Evolutionary conservation across 2,888 invertebrate genomes (phyloP).

Genomic region (Liodrosophila aerea): DNA sequence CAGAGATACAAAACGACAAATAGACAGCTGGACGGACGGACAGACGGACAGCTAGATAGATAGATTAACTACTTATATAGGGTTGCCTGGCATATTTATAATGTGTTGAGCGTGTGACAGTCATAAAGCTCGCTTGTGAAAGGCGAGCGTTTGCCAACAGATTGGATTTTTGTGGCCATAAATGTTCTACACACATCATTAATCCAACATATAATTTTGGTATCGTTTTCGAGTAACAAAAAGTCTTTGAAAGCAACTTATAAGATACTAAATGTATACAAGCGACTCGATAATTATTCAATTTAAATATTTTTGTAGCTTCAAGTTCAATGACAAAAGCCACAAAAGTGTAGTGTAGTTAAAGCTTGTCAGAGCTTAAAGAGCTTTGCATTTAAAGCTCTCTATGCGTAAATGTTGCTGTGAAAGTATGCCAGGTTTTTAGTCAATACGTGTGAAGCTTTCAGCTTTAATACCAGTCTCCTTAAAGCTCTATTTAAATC

Average conservation of each 20-base stretch:
- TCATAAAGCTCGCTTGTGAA: slow-evolving; percentile 49
- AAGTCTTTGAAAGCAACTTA: slow-evolving; percentile 12
- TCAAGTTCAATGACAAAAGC: background rate
- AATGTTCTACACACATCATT: slow-evolving; percentile 51
- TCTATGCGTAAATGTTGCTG: too few species aligned
- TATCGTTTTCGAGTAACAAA: slow-evolving; percentile 6
- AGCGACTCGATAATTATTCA: slow-evolving; percentile 11
- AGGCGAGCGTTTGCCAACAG: slow-evolving; percentile 29
- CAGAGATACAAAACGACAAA: background rate
- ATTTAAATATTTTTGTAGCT: background rate
- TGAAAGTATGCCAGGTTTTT: too few species aligned
- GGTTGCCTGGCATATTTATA: slow-evolving; percentile 27
- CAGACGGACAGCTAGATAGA: slow-evolving; percentile 21
- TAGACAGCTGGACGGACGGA: background rate
- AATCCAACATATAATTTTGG: slow-evolving; percentile 33
- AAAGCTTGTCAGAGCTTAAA: too few species aligned
- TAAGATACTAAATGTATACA: slow-evolving; percentile 19
- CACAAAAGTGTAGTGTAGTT: too few species aligned
- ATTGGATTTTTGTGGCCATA: slow-evolving; percentile 29
- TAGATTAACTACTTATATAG: slow-evolving; percentile 35
- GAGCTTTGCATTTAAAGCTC: too few species aligned
- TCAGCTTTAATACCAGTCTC: too few species aligned
- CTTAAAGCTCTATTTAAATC: too few species aligned
- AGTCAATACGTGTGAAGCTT: too few species aligned
- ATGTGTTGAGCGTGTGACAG: slow-evolving; percentile 33